phyloP scores from a whole-genome alignment of 2,888 invertebrate genomes.

The Leucoptera coffeella region DNA sequence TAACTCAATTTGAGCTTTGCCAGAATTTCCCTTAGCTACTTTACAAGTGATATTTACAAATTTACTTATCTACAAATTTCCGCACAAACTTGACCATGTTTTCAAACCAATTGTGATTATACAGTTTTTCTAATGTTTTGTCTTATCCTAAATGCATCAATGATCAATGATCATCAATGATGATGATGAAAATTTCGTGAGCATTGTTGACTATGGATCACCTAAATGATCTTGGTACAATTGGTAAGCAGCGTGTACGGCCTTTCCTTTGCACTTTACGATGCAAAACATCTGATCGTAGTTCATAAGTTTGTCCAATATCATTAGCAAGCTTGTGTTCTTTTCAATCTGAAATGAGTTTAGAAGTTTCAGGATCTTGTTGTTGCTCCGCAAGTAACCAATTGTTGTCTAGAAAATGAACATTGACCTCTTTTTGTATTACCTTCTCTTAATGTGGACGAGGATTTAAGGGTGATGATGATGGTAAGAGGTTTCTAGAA shows the following conservation, averaged over 20 bases:
- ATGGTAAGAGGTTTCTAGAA: neutral
- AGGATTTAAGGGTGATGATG: no score
- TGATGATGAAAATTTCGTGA: no score
- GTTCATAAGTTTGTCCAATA: constrained; percentile 3
- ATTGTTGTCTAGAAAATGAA: neutral
- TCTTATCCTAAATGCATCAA: constrained; percentile 6
- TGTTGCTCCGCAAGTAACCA: constrained; percentile 3
- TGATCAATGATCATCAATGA: no score
- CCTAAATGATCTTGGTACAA: constrained; percentile 4
- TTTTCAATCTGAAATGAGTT: neutral
- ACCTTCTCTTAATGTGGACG: neutral
- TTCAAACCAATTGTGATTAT: constrained; percentile 9
- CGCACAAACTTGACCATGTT: constrained; percentile 8
- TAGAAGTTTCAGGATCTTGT: constrained; percentile 1
- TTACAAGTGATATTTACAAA: constrained; percentile 13
- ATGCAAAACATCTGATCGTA: constrained; percentile 4
- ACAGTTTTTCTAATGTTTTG: constrained; percentile 6
- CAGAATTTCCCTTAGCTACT: constrained; percentile 11
- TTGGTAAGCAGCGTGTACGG: constrained; percentile 4
- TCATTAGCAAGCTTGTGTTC: neutral
- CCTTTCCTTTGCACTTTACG: constrained; percentile 5
- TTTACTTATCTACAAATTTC: constrained; percentile 10
- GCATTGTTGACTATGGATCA: constrained; percentile 9
- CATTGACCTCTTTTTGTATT: constrained; percentile 1
- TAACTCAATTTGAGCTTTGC: constrained; percentile 10